Percentiles rank a stretch among this genome's conserved stretches.
Conservation (phyloP, 2,888 invertebrate species). For the Uloborus plumipes region DNA sequence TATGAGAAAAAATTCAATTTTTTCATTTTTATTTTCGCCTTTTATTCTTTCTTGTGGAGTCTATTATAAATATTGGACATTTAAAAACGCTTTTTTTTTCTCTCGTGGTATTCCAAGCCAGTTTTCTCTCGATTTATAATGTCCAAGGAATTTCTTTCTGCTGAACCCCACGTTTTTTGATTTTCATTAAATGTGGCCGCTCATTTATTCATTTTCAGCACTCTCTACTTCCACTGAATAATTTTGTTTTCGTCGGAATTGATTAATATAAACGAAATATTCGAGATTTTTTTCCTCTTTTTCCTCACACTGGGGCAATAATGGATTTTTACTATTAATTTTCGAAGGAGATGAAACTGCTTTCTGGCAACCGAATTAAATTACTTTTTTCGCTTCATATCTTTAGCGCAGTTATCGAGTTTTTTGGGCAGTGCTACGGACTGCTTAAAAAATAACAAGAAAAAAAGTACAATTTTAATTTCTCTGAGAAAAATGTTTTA, state of each 20-base stretch:
- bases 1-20: conserved; percentile 40
- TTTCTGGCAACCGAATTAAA: conserved; percentile 9
- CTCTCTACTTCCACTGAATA: conserved; percentile 24
- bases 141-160: conserved; percentile 33
- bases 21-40: conserved; percentile 20
- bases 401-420: conserved; percentile 17
- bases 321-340: conserved; percentile 64
- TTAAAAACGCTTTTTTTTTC: conserved; percentile 24
- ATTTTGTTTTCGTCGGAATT: conserved; percentile 56
- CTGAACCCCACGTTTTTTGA: conserved; percentile 24
- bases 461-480: no score
- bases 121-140: conserved; percentile 44
- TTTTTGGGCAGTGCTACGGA: neutral
- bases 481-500: no score
- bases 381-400: conserved; percentile 12
- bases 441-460: no score
- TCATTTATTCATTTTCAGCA: conserved; percentile 49
- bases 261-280: conserved; percentile 57
- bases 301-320: conserved; percentile 34
- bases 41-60: conserved; percentile 20
- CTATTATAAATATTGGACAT: conserved; percentile 60
- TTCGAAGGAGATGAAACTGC: conserved; percentile 47
- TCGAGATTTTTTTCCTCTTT: conserved; percentile 27
- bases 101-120: conserved; percentile 2
- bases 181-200: conserved; percentile 55